Conservation (phyloP, 2,888 invertebrate genomes). For the Leptinotarsa tumamoca region DNA sequence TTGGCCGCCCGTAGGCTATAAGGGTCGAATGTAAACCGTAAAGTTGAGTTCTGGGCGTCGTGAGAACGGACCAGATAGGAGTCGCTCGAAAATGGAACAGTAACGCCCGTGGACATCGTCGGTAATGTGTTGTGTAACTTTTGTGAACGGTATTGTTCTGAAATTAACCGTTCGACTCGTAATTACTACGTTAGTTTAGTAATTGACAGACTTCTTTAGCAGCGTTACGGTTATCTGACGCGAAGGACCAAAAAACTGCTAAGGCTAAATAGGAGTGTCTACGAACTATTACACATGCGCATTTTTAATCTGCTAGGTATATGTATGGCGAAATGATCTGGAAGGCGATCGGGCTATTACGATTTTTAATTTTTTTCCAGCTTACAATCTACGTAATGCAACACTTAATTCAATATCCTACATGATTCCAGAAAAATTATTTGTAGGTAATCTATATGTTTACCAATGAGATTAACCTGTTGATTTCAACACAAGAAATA, state of each 20-base stretch:
- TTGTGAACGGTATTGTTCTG: constrained; percentile 12
- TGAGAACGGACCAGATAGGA: constrained; percentile 8
- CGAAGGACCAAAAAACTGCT: constrained; percentile 2
- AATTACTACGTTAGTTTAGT: constrained; percentile 18
- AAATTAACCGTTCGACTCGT: constrained; percentile 17
- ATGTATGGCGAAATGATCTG: not conserved
- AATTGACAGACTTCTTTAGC: constrained; percentile 9
- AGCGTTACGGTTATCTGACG: constrained; percentile 3
- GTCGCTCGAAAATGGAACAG: constrained; percentile 31
- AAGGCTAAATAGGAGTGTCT: not conserved
- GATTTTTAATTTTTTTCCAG: not conserved
- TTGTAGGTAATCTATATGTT: not conserved
- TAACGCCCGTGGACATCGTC: constrained; percentile 33
- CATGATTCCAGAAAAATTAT: not conserved
- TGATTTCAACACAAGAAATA: not conserved
- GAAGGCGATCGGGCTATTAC: not conserved
- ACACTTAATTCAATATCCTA: not conserved
- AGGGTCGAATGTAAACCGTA: constrained; percentile 9
- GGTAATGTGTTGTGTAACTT: constrained; percentile 34
- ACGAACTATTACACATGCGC: not conserved
- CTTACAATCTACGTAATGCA: not conserved
- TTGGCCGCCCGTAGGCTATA: not conserved
- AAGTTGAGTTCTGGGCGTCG: constrained; percentile 9
- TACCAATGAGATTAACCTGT: not conserved
- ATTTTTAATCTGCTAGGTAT: not conserved